Conservation (phyloP, 2,888 invertebrate genomes). For the Ashinkailepas kermadecensis region DNA sequence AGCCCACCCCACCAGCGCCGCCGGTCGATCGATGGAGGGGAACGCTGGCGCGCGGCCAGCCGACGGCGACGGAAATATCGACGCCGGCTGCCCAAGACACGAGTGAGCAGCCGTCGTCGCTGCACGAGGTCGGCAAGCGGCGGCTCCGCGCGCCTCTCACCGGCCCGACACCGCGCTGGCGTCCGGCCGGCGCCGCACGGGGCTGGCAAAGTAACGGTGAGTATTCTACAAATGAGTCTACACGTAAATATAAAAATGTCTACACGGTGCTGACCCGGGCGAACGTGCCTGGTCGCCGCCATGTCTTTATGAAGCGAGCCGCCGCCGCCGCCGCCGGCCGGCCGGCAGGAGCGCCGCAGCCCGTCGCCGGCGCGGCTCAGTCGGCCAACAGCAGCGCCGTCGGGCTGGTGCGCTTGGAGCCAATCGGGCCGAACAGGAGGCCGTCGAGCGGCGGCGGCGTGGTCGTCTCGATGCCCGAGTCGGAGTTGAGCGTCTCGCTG, state of each 20-base stretch:
- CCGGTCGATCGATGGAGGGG: constrained; percentile 26
- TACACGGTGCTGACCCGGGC: constrained; percentile 3
- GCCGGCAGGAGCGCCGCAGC: constrained; percentile 29
- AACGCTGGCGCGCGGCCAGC: constrained; percentile 19
- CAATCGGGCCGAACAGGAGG: constrained; percentile 10
- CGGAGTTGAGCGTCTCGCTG: constrained; percentile 22
- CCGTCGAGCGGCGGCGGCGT: constrained; percentile 17
- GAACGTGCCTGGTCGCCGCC: constrained; percentile 46
- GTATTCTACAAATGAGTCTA: constrained; percentile 20
- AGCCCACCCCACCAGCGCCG: constrained; percentile 29
- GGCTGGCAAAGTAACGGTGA: constrained; percentile 4
- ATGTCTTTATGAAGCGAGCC: constrained; percentile 25
- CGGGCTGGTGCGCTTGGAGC: constrained; percentile 21
- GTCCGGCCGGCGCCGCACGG: background rate
- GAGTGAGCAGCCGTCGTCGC: constrained; percentile 24
- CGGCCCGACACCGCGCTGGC: background rate
- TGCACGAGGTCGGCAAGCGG: too few relatives aligned
- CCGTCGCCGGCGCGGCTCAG: constrained; percentile 29
- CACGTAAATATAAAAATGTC: constrained; percentile 12
- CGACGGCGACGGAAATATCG: constrained; percentile 26
- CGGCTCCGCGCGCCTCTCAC: constrained; percentile 28
- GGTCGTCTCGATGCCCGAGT: constrained; percentile 17
- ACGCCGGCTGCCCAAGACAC: constrained; percentile 29
- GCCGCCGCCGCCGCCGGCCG: background rate
- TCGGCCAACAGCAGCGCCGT: constrained; percentile 56